Percentiles rank a stretch among this genome's conserved stretches.
phyloP scores from a whole-genome alignment of 2,888 invertebrate genomes.

The Chaetoderma sp. region DNA sequence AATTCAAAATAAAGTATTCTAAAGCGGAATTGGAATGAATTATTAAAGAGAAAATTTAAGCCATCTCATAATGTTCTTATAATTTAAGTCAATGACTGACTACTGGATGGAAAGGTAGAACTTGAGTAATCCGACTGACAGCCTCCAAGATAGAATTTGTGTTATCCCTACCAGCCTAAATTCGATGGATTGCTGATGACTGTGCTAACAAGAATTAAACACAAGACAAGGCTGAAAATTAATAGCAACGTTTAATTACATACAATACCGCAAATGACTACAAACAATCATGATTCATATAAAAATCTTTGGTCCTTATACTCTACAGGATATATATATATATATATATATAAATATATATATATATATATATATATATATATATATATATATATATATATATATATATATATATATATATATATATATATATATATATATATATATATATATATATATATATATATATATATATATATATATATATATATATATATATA shows the following conservation, averaged over 20 bases:
- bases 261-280: too few species aligned
- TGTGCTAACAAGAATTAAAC: too few species aligned
- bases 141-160: too few species aligned
- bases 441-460: not conserved
- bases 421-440: constrained; percentile 17
- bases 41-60: too few species aligned
- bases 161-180: not conserved
- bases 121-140: not conserved
- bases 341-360: not conserved
- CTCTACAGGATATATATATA: constrained; percentile 9
- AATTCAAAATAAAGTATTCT: too few species aligned
- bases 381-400: constrained; percentile 8
- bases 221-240: too few species aligned
- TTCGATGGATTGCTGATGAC: too few species aligned
- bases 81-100: not conserved
- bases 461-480: not conserved
- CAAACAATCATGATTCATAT: too few species aligned
- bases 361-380: constrained; percentile 1
- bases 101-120: not conserved
- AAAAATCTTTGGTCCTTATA: not conserved
- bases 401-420: constrained; percentile 9
- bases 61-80: not conserved
- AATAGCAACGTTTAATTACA: not conserved
- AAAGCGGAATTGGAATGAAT: too few species aligned
- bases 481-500: not conserved